phyloP scores from a whole-genome alignment of 2,888 invertebrate genomes.

The Oligia latruncula region DNA sequence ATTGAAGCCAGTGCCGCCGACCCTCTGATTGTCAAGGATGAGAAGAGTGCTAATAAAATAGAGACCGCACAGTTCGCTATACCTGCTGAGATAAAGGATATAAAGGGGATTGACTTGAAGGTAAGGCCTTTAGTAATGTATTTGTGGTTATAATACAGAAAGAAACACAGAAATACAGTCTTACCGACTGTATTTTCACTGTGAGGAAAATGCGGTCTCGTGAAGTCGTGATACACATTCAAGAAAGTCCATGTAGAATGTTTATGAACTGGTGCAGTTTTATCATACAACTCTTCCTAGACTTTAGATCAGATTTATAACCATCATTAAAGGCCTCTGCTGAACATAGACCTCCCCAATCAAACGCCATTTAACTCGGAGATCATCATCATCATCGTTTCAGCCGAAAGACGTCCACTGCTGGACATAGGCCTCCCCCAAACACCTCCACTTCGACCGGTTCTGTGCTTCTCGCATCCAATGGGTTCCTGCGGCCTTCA shows the following conservation, averaged over 20 bases:
- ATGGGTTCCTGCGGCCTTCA: too few relatives aligned
- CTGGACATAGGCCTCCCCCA: too few relatives aligned
- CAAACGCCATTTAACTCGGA: neutral
- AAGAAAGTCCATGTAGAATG: neutral
- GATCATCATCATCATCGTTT: too few relatives aligned
- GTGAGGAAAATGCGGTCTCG: neutral
- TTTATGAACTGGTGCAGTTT: neutral
- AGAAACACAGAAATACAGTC: neutral
- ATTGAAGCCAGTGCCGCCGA: constrained; percentile 86
- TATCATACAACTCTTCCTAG: neutral
- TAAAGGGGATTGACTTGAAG: constrained; percentile 87
- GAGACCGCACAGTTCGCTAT: constrained; percentile 87
- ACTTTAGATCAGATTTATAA: neutral
- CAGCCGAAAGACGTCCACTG: too few relatives aligned
- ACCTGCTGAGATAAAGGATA: constrained; percentile 87
- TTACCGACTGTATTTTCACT: neutral
- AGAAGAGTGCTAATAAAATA: constrained; percentile 84
- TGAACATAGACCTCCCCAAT: neutral
- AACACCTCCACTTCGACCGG: too few relatives aligned
- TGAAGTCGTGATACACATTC: too few relatives aligned
- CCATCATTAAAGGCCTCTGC: neutral
- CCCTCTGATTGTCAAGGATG: constrained; percentile 89
- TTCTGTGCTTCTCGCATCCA: too few relatives aligned
- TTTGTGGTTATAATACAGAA: neutral
- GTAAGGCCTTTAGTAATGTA: constrained; percentile 63